Percentiles rank a stretch among this genome's conserved stretches.
Evolutionary conservation across 2,113 vertebrate genomes (phyloP).

Genomic region (Tichodroma muraria): DNA sequence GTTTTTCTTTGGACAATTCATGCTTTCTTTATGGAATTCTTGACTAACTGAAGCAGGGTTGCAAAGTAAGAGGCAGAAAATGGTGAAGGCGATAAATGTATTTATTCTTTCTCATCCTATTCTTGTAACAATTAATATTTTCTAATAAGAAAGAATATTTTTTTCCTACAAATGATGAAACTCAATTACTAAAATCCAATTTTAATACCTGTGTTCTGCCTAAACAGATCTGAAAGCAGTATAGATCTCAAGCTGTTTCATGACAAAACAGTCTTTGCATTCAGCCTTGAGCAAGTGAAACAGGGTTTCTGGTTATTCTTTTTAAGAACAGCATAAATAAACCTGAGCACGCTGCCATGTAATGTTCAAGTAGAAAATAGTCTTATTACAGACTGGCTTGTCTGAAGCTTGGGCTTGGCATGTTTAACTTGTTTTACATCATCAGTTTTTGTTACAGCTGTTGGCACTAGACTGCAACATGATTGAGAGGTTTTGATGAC

Average conservation of each 20-base stretch:
- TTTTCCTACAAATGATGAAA: not conserved
- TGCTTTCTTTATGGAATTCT: not conserved
- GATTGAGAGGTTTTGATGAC: constrained; percentile 53
- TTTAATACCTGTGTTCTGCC: not conserved
- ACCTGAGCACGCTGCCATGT: not conserved
- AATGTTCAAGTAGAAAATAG: constrained; percentile 27
- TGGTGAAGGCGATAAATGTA: not conserved
- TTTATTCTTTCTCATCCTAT: not conserved
- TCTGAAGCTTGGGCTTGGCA: constrained; percentile 22
- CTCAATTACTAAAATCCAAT: not conserved
- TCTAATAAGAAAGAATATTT: not conserved
- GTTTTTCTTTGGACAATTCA: not conserved
- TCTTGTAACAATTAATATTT: not conserved
- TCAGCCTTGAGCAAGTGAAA: not conserved
- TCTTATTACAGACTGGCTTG: not conserved
- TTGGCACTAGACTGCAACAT: constrained; percentile 10
- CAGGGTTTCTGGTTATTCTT: not conserved
- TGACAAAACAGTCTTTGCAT: not conserved
- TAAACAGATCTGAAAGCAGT: not conserved
- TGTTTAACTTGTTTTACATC: constrained; percentile 44
- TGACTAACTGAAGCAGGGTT: not conserved
- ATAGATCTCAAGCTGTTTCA: not conserved
- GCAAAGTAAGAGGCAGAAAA: not conserved
- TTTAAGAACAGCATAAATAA: constrained; percentile 24
- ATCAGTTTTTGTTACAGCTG: constrained; percentile 42